Percentiles rank a stretch among this genome's conserved stretches.
These are phyloP conservation scores for Odontomachus brunneus DNA, from an alignment of 1,140 invertebrate genomes.

Conservation along the genomic window DNA sequence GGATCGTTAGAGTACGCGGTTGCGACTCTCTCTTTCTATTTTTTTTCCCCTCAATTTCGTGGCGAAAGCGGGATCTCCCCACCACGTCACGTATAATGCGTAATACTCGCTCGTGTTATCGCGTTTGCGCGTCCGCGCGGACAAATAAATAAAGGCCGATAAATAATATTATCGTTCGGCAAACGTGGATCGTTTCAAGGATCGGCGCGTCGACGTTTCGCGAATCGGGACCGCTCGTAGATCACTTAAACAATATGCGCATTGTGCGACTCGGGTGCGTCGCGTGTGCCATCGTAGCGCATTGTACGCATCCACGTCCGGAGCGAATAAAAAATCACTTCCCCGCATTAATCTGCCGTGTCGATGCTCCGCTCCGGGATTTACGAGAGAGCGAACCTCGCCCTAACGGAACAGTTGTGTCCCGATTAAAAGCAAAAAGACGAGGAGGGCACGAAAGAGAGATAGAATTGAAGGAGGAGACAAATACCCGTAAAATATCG, in stretches of 20 bases:
- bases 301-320: slow-evolving; percentile 25
- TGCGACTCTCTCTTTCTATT: background rate
- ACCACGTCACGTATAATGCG: background rate
- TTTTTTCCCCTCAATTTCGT: background rate
- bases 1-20: slow-evolving; percentile 43
- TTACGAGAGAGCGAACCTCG: slow-evolving; percentile 23
- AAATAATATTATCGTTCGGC: slow-evolving; percentile 52
- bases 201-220: slow-evolving; percentile 63
- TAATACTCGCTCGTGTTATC: too few relatives aligned
- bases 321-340: slow-evolving; percentile 51
- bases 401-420: slow-evolving; percentile 49
- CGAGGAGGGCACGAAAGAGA: background rate
- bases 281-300: slow-evolving; percentile 29
- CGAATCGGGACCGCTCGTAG: slow-evolving; percentile 55
- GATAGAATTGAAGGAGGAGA: slow-evolving; percentile 3
- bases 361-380: slow-evolving; percentile 16
- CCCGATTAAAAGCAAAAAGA: slow-evolving; percentile 30
- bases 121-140: too few relatives aligned
- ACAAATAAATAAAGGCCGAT: too few relatives aligned
- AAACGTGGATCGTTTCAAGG: slow-evolving; percentile 44
- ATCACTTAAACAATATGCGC: slow-evolving; percentile 70
- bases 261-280: slow-evolving; percentile 62
- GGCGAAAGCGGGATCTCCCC: background rate
- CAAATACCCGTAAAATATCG: slow-evolving; percentile 16
- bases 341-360: slow-evolving; percentile 55